Evolutionary conservation across 1,140 invertebrate species (phyloP), one percentile per base, ranked within the genome.

Genomic region (Druon quercuslanigerum): DNA sequence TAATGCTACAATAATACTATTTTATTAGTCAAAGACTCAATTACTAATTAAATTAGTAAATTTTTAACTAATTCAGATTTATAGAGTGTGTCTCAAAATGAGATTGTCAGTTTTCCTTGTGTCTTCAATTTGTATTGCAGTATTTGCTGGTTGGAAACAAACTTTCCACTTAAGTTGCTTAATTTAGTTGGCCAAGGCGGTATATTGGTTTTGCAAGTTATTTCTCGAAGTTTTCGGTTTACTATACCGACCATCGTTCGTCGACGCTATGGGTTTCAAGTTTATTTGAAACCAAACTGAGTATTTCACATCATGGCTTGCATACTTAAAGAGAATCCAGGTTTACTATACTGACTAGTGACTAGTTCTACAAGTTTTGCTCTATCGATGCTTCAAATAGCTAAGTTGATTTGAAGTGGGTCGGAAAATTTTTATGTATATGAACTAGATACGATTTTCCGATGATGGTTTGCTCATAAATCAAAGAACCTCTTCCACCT

Each of bases 111-210:
- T 71, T 51, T 82, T 72, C 60, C 46, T 77, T 57, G 77, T 82
- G 76, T 84, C 83, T 85, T 84, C 81, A 83, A 82, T 87, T 84
- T 79, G 75, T 76, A 75, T 70, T 81, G 81, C 81, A 83, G 86
- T 83, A 86, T 86, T 88, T 86, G 85, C 82, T 77, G 76, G 81
- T 85, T 85, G 83, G 80, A 84, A 76, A 82, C 83, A 80, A 89
- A 89, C 88, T 89, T 87, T 87, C 83, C 86, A 88, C 86, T 88
- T 83, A 88, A 87, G 86, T 87, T 84, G 83, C 83, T 88, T 88
- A 83, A 88, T 88, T 88, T 87, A 85, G 85, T 87, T 83, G 81
- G 83, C 81, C 80, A 77, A 14, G 77, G 82, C 74, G 77, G 85
- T 88, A 85, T 87, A 88, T 89, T 84, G 83, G 85, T 86, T 87